Base-by-base conservation (phyloP, 2,113 vertebrate species). In the Dasyornis broadbenti region DNA sequence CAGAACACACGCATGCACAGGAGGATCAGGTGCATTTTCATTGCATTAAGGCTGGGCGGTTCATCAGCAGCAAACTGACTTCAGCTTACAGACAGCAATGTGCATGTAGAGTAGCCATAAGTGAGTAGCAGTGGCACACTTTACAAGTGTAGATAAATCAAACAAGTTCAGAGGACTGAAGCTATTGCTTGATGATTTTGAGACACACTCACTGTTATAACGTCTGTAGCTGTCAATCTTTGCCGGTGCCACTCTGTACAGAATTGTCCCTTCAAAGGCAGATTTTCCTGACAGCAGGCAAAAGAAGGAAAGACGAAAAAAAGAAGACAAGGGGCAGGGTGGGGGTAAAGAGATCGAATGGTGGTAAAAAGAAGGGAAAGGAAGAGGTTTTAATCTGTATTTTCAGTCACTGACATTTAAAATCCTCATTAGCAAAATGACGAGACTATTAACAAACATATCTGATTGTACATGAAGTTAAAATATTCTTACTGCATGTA, bases 151-250 rank as follows among this genome's bases (percentile, higher is more conserved):
- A 85, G 96, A 82, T 95, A 95, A 94, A 94, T 85, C 92, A 96
- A 95, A 96, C 95, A 96, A 86, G 91, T 87, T 95, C 92, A 79
- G 97, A 95, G 92, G 92, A 94, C 90, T 94, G 96, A 94, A 97
- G 97, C 95, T 91, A 84, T 94, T 96, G 96, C 94, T 94, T 91
- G 95, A 93, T 97, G 96, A 88, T 45, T 94, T 84, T 95, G 96
- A 91, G 97, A 91, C 97, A 97, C 97, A 98, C 98, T 98, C 98
- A 98, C 98, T 98, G 98, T 98, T 98, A 97, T 98, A 98, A 97
- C 98, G 98, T 98, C 98, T 98, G 98, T 98, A 98, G 98, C 97
- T 98, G 97, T 98, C 98, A 98, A 95, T 98, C 98, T 98, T 98
- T 97, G 97, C 96, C 24, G 97, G 97, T 96, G 86, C 96, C 90